Conservation (phyloP, 2,888 invertebrate species). For the Drosophila anceps region DNA sequence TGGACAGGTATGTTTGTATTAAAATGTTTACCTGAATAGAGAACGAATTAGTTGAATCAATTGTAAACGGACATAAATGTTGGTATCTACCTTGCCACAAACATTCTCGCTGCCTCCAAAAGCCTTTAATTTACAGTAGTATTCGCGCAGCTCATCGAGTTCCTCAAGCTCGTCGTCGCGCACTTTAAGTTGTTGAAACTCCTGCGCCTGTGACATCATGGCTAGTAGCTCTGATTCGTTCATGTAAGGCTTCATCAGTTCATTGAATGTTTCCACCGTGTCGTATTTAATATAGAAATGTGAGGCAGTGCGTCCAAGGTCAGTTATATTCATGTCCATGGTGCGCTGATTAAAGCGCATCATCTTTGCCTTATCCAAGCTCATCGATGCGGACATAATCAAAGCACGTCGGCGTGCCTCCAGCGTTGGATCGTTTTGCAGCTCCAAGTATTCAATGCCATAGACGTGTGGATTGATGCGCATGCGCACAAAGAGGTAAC, state of each 20-base stretch:
- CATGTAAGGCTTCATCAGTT: slow-evolving; percentile 92
- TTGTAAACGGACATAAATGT: background rate
- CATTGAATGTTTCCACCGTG: slow-evolving; percentile 97
- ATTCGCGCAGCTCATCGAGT: slow-evolving; percentile 90
- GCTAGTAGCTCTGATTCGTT: slow-evolving; percentile 94
- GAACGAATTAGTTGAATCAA: background rate
- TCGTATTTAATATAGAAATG: slow-evolving; percentile 99
- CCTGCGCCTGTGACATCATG: slow-evolving; percentile 96
- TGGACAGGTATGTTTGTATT: slow-evolving; percentile 94
- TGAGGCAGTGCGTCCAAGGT: slow-evolving; percentile 98
- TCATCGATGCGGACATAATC: slow-evolving; percentile 92
- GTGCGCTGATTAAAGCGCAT: slow-evolving; percentile 94
- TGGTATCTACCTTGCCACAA: slow-evolving; percentile 91
- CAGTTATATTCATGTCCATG: slow-evolving; percentile 91
- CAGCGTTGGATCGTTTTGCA: slow-evolving; percentile 92
- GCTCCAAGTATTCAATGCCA: slow-evolving; percentile 88
- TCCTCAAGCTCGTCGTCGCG: slow-evolving; percentile 98
- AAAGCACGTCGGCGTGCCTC: slow-evolving; percentile 91
- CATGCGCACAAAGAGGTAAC: slow-evolving; percentile 95
- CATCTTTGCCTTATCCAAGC: slow-evolving; percentile 97
- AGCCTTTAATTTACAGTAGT: slow-evolving; percentile 92
- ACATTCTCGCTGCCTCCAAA: slow-evolving; percentile 94
- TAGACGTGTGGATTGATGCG: slow-evolving; percentile 94
- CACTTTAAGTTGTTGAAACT: slow-evolving; percentile 97
- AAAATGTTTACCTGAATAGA: slow-evolving; percentile 89